phyloP scores from a whole-genome alignment of 2,113 vertebrate genomes.

The Gavia stellata region DNA sequence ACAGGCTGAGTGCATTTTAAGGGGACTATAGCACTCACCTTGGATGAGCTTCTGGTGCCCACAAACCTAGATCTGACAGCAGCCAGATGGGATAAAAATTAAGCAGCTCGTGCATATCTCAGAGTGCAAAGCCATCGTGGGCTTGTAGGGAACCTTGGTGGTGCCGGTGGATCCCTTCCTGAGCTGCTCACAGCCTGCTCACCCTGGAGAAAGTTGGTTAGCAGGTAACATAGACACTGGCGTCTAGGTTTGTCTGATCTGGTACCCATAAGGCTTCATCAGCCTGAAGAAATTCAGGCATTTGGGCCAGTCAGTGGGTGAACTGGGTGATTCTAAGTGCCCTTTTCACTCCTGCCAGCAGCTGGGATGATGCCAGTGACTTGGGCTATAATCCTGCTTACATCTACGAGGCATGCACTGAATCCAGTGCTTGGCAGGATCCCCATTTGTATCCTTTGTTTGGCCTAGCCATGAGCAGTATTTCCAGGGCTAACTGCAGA shows the following conservation, averaged over 20 bases:
- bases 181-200: not conserved
- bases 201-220: not conserved
- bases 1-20: not conserved
- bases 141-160: not conserved
- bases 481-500: not conserved
- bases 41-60: not conserved
- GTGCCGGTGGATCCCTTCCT: not conserved
- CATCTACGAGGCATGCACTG: fast-evolving
- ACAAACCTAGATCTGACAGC: not conserved
- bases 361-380: not conserved
- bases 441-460: not conserved
- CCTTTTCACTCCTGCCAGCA: not conserved
- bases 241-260: not conserved
- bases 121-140: not conserved
- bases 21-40: not conserved
- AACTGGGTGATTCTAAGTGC: not conserved
- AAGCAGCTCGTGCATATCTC: not conserved
- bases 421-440: not conserved
- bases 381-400: not conserved
- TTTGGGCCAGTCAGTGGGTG: not conserved
- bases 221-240: not conserved
- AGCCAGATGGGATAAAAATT: not conserved
- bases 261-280: not conserved
- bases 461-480: not conserved
- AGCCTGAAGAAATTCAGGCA: not conserved